A percentile compares a stretch with the other conserved stretches of the same genome.
Evolutionary conservation across 1,140 invertebrate genomes (phyloP).

Genomic region (Bombus breviceps): DNA sequence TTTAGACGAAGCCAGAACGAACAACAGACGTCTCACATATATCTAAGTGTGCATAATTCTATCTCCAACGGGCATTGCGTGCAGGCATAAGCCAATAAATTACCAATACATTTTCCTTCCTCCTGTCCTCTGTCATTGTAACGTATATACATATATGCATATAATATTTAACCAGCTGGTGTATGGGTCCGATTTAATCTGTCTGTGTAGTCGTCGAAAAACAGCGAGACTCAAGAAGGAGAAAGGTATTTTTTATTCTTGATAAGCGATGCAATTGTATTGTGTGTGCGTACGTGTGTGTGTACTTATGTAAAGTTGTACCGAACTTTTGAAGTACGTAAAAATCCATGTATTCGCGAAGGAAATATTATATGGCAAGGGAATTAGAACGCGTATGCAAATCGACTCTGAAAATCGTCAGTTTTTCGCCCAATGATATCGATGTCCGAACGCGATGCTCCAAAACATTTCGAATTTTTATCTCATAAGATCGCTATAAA

Average conservation of each 20-base stretch:
- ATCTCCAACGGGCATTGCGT: not conserved
- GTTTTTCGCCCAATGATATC: not conserved
- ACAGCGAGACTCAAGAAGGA: constrained; percentile 57
- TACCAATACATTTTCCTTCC: not conserved
- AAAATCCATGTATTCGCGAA: constrained; percentile 15
- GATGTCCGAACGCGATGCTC: not conserved
- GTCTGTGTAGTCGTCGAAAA: constrained; percentile 71
- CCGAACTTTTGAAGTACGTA: not conserved
- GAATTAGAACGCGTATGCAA: not conserved
- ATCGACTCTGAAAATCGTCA: constrained; percentile 10
- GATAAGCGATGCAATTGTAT: not conserved
- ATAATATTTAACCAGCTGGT: constrained; percentile 79
- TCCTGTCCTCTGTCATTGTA: constrained; percentile 60
- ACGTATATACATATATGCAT: constrained; percentile 20
- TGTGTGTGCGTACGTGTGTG: not conserved
- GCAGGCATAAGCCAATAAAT: not conserved
- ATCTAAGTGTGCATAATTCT: not conserved
- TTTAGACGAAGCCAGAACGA: not conserved
- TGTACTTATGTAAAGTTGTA: not conserved
- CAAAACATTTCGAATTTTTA: not conserved
- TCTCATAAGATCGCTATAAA: not conserved
- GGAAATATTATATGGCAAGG: not conserved
- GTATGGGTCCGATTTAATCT: constrained; percentile 79
- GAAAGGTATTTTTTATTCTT: constrained; percentile 37
- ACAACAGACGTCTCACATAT: not conserved